phyloP scores from a whole-genome alignment of 1,140 invertebrate genomes.

The Neodiprion virginianus region DNA sequence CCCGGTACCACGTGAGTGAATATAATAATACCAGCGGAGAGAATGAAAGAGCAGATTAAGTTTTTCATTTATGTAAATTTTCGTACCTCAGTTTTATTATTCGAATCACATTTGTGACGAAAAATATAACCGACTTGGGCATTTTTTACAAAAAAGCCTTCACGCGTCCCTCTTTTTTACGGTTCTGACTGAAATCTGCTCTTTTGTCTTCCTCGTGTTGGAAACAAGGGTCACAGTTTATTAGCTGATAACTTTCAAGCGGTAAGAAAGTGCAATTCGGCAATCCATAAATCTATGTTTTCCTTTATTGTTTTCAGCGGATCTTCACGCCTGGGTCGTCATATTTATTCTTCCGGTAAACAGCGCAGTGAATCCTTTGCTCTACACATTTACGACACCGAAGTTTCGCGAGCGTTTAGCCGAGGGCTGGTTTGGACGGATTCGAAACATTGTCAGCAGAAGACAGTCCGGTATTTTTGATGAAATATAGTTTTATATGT shows the following conservation, averaged over 20 bases:
- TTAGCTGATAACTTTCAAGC: too few relatives aligned
- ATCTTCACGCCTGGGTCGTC: slow-evolving; percentile 77
- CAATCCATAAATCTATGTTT: not conserved
- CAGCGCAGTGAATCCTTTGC: slow-evolving; percentile 78
- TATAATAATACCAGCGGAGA: not conserved
- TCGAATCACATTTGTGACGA: too few relatives aligned
- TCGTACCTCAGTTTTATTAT: too few relatives aligned
- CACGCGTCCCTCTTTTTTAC: too few relatives aligned
- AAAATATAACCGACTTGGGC: too few relatives aligned
- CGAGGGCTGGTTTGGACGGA: slow-evolving; percentile 40
- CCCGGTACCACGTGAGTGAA: slow-evolving; percentile 48
- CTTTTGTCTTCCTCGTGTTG: too few relatives aligned
- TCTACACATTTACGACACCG: slow-evolving; percentile 82
- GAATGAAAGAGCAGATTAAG: not conserved
- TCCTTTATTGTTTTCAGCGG: slow-evolving; percentile 56
- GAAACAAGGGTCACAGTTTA: too few relatives aligned
- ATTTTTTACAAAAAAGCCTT: too few relatives aligned
- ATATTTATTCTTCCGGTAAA: slow-evolving; percentile 82
- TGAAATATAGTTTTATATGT: not conserved
- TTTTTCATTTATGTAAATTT: not conserved
- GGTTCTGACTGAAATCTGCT: too few relatives aligned
- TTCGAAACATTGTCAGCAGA: slow-evolving; percentile 35
- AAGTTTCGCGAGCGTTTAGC: slow-evolving; percentile 66
- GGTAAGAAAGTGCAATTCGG: too few relatives aligned
- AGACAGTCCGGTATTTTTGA: slow-evolving; percentile 28